Base-by-base conservation (phyloP, 2,888 invertebrate genomes). In the Tetragnatha montana region DNA sequence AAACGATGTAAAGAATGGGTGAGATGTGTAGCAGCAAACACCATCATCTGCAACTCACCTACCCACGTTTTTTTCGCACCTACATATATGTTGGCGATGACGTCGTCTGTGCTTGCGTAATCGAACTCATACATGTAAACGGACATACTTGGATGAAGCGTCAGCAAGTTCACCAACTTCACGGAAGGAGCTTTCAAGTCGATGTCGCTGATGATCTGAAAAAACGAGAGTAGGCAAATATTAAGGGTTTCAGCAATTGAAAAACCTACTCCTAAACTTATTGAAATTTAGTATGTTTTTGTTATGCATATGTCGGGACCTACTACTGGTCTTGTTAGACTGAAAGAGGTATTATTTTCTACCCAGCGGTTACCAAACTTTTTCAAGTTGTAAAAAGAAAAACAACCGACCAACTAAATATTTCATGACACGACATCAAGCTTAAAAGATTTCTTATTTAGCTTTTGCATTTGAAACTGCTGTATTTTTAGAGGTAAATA, bases 171-270 rank as follows among this genome's bases (percentile, higher is more conserved):
- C 88, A 93, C 92, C 79, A 93, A 92, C 84, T 92, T 92, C 21
- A 93, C 92, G 69, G 93, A 93, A 0, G 93, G 93, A 0, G 93
- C 93, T 87, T 93, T 93, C 21, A 93, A 92, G 21, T 93, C 93
- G 17, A 93, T 92, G 91, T 93, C 93, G 8, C 93, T 93, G 17
- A 93, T 93, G 81, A 93, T 92, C 93, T 93, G 91, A n/a, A 89
- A n/a, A 84, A 51, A 35, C 6, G 78, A 69, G 2, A 4, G 35
- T 35, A 2, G 35, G 35, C 35, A 35, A 35, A 35, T 35, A 35
- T 35, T 35, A 35, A 35, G 35, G 0, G 21, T 14, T 8, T 6
- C 8, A 19, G 14, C 14, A 19, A 12, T 2, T 10, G 22, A 71
- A 17, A 75, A 75, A 35, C 17, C 12, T 8, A 47, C 17, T 12